Conservation (phyloP, 1,140 invertebrate species). For the Tribolium madens region DNA sequence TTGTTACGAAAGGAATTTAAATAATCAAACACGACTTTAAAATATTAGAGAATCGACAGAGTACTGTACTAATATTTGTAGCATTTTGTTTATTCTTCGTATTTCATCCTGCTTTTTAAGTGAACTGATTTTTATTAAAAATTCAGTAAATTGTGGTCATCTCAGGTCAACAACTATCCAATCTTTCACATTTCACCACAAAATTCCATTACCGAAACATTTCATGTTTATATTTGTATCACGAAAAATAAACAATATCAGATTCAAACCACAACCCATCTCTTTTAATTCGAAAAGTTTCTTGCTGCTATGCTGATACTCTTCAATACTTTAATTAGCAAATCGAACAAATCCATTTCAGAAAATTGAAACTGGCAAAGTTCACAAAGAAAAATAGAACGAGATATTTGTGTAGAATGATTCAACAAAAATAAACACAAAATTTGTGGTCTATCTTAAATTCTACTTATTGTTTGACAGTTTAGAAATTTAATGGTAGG, state of each 20-base stretch:
- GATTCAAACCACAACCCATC: neutral
- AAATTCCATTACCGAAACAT: slow-evolving; percentile 3
- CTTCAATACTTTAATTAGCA: slow-evolving; percentile 12
- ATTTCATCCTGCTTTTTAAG: neutral
- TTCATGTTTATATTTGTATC: neutral
- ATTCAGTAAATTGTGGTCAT: neutral
- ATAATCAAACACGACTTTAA: neutral
- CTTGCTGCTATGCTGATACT: neutral
- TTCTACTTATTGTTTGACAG: neutral
- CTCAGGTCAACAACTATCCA: neutral
- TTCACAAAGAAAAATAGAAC: slow-evolving; percentile 1
- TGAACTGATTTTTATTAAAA: slow-evolving; percentile 15
- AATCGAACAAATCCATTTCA: slow-evolving; percentile 5
- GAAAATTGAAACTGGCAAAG: slow-evolving; percentile 6
- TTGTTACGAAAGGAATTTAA: neutral
- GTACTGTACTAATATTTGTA: neutral
- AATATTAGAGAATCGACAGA: neutral
- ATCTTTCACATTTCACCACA: neutral
- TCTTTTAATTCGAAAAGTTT: slow-evolving; percentile 1
- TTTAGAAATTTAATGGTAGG: neutral
- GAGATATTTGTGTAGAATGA: neutral
- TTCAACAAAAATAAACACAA: neutral
- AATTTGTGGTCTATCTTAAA: neutral
- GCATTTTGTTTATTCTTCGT: neutral
- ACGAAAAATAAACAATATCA: neutral